A percentile compares a stretch with the other conserved stretches of the same genome.
Conservation (phyloP, 1,140 invertebrate genomes). For the Pristionchus pacificus region DNA sequence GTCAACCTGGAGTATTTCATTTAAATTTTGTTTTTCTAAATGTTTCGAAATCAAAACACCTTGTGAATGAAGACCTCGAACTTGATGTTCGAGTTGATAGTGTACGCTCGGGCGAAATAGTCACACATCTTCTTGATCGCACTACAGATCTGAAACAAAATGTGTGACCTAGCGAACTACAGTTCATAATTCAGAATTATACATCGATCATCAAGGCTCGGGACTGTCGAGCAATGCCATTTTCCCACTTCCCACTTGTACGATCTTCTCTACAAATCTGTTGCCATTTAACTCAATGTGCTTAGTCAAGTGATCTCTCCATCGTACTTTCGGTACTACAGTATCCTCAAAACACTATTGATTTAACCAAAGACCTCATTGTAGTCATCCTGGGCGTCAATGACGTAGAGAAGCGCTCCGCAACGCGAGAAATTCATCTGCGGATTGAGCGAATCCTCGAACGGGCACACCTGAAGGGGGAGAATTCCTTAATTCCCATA, state of each 20-base stretch:
- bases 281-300: too few species aligned
- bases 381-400: slow-evolving; percentile 80
- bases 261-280: too few species aligned
- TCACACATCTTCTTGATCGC: slow-evolving; percentile 84
- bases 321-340: too few species aligned
- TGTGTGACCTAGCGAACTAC: too few species aligned
- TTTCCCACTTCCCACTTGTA: too few species aligned
- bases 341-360: too few species aligned
- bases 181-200: too few species aligned
- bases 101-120: slow-evolving; percentile 88
- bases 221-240: too few species aligned
- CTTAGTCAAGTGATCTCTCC: too few species aligned
- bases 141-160: not conserved
- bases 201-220: too few species aligned
- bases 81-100: slow-evolving; percentile 90
- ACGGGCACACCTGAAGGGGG: not conserved
- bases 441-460: not conserved
- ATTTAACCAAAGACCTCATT: too few species aligned
- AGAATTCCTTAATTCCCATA: too few species aligned
- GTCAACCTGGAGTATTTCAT: slow-evolving; percentile 50
- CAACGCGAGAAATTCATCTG: slow-evolving; percentile 59
- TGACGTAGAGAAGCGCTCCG: slow-evolving; percentile 95
- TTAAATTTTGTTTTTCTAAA: not conserved
- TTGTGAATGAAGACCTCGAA: slow-evolving; percentile 97
- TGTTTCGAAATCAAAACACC: not conserved